phyloP scores from a whole-genome alignment of 2,888 invertebrate species.

The Zhengitettix transpicula region DNA sequence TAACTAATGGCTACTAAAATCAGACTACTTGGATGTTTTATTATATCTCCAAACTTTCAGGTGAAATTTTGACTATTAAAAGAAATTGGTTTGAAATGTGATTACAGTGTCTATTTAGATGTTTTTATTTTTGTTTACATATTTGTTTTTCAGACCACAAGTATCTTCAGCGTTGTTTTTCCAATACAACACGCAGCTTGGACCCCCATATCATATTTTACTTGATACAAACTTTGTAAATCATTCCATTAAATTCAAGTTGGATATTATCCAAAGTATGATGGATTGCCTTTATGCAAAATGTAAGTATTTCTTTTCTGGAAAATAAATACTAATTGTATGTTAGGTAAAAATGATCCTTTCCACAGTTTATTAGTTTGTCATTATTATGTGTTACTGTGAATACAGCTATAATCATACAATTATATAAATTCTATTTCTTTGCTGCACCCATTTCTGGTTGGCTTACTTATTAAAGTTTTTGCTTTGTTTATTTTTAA shows the following conservation, averaged over 20 bases:
- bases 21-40: too few species aligned
- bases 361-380: too few species aligned
- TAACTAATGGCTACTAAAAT: too few species aligned
- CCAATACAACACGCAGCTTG: slow-evolving; percentile 92
- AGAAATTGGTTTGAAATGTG: neutral
- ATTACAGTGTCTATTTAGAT: neutral
- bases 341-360: neutral
- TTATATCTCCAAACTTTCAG: too few species aligned
- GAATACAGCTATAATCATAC: too few species aligned
- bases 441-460: too few species aligned
- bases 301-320: slow-evolving; percentile 28
- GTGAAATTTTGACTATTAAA: neutral
- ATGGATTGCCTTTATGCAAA: slow-evolving; percentile 99
- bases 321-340: neutral
- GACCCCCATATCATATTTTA: slow-evolving; percentile 93
- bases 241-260: slow-evolving; percentile 92
- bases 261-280: slow-evolving; percentile 93
- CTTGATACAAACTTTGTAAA: slow-evolving; percentile 98
- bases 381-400: too few species aligned
- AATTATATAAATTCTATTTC: too few species aligned
- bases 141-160: slow-evolving; percentile 39
- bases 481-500: too few species aligned
- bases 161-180: slow-evolving; percentile 90
- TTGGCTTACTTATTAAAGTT: too few species aligned
- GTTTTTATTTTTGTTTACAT: neutral